Conservation (phyloP, 2,888 invertebrate species). For the Amphiduros pacificus region DNA sequence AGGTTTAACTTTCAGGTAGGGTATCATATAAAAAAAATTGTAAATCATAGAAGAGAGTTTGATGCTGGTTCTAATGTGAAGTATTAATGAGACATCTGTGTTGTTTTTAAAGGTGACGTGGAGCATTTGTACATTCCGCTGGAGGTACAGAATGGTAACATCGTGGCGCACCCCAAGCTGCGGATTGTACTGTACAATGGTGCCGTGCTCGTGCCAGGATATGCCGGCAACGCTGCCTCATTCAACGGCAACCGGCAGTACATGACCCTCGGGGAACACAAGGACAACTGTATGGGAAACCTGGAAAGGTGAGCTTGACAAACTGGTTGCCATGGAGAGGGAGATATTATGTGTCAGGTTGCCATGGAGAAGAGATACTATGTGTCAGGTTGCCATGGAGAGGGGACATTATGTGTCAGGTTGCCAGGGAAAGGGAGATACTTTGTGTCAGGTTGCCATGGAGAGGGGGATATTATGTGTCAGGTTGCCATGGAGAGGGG, state of each 20-base stretch:
- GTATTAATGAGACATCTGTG: neutral
- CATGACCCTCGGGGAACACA: slow-evolving; percentile 43
- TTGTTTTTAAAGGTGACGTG: slow-evolving; percentile 47
- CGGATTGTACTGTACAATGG: slow-evolving; percentile 46
- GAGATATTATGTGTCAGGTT: too few species aligned
- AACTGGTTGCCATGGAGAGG: slow-evolving; percentile 27
- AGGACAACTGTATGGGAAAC: slow-evolving; percentile 45
- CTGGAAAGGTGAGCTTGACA: slow-evolving; percentile 36
- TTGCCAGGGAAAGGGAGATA: too few species aligned
- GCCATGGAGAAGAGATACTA: too few species aligned
- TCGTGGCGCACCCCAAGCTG: slow-evolving; percentile 45
- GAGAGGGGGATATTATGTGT: too few species aligned
- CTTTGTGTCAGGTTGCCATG: too few species aligned
- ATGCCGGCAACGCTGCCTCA: slow-evolving; percentile 43
- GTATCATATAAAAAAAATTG: too few species aligned
- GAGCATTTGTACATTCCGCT: slow-evolving; percentile 52
- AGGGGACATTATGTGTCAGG: too few species aligned
- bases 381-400: too few species aligned
- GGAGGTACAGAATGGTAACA: slow-evolving; percentile 40
- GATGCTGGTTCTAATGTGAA: neutral
- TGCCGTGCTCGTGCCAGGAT: slow-evolving; percentile 40
- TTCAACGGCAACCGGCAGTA: slow-evolving; percentile 45
- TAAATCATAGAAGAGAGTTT: too few species aligned
- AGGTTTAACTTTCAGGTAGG: too few species aligned
- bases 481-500: too few species aligned